Evolutionary conservation across 37 sponge, comb jelly and placozoan genomes (phyloP).

Genomic region (Agelas oroides): DNA sequence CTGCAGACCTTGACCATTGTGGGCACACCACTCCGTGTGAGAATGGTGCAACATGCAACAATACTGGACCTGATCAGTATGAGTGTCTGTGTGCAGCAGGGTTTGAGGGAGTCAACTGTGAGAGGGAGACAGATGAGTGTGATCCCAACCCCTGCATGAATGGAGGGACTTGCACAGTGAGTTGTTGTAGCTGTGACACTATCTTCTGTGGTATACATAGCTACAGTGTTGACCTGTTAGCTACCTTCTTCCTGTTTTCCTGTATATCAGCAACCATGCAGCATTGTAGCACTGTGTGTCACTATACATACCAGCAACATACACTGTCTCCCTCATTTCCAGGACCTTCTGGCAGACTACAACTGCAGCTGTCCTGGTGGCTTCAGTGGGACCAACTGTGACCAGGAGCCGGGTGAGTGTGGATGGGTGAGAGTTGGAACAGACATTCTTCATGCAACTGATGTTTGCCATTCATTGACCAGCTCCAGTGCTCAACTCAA

Average conservation of each 20-base stretch:
- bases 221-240: too few relatives aligned
- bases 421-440: too few relatives aligned
- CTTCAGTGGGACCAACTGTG: constrained; percentile 25
- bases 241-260: too few relatives aligned
- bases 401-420: background rate
- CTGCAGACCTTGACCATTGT: constrained; percentile 33
- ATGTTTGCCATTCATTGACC: too few relatives aligned
- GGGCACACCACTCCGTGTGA: constrained; percentile 13
- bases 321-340: background rate
- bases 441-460: too few relatives aligned
- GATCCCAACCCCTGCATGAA: constrained; percentile 32
- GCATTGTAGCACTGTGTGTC: too few relatives aligned
- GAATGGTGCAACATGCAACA: constrained; percentile 39
- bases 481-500: too few relatives aligned
- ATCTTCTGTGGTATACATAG: too few relatives aligned
- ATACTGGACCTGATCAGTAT: constrained; percentile 34
- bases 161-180: constrained; percentile 50
- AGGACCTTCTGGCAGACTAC: constrained; percentile 21
- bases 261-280: too few relatives aligned
- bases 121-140: constrained; percentile 37
- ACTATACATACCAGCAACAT: background rate
- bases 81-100: constrained; percentile 51
- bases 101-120: constrained; percentile 28
- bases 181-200: too few relatives aligned
- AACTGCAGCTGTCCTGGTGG: constrained; percentile 51